Evolutionary conservation across 2,888 invertebrate genomes (phyloP).

Genomic region (Rhabditophanes sp.): DNA sequence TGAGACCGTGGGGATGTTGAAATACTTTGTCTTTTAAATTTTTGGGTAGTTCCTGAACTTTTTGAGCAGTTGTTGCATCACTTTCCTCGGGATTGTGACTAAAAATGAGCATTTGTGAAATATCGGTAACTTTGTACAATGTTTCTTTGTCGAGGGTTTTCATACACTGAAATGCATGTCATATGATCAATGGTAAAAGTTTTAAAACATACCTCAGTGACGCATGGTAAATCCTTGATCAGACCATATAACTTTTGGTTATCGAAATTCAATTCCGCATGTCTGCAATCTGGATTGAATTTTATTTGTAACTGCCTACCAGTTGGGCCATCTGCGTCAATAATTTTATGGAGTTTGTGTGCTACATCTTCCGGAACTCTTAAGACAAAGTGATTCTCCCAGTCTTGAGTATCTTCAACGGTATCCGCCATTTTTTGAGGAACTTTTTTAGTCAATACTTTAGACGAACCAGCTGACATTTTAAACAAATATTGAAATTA

Average conservation of each 20-base stretch:
- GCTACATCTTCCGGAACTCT: constrained; percentile 31
- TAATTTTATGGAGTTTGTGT: constrained; percentile 14
- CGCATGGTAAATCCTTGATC: constrained; percentile 34
- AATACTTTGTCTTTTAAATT: constrained; percentile 85
- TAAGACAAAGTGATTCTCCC: constrained; percentile 34
- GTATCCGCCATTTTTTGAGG: constrained; percentile 9
- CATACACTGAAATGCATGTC: constrained; percentile 54
- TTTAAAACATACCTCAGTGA: constrained; percentile 22
- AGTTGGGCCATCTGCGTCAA: constrained; percentile 9
- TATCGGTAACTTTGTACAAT: constrained; percentile 90
- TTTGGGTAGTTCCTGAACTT: constrained; percentile 51
- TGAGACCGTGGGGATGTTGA: constrained; percentile 81
- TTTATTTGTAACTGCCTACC: constrained; percentile 22
- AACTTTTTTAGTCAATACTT: constrained; percentile 8
- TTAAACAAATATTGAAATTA: too few relatives aligned
- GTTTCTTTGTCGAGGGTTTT: constrained; percentile 91
- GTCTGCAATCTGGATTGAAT: constrained; percentile 22
- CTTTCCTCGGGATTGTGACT: constrained; percentile 11
- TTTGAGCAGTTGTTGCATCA: constrained; percentile 4
- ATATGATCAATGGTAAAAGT: neutral
- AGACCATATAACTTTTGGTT: constrained; percentile 21
- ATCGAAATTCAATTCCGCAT: constrained; percentile 23
- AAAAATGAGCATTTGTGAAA: constrained; percentile 60
- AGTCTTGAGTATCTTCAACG: constrained; percentile 20
- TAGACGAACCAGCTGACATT: constrained; percentile 9